Evolutionary conservation across 2,113 vertebrate species (phyloP), one percentile per base, ranked within the genome.

Genomic region (Nothobranchius furzeri): DNA sequence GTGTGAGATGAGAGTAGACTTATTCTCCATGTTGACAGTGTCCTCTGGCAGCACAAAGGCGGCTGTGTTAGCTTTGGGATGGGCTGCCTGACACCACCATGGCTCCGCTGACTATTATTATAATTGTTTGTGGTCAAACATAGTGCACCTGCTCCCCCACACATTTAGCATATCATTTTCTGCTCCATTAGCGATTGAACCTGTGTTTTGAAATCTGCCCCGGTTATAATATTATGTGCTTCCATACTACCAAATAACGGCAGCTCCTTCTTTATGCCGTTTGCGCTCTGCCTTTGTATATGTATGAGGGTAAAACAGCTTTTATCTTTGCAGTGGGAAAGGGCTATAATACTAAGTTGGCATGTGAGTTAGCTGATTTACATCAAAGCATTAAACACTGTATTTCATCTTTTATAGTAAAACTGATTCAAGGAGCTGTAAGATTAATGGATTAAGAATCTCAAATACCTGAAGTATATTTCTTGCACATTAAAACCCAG

Each of bases 111-210:
- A 45, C 67, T 13, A 59, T 75, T 62, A 65, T 75, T 66, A 6
- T 47, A 58, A 72, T 60, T 61, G 40, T 30, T 60, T 76, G 64
- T 79, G 67, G 63, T 74, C 30, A 76, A 56, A 76, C 40, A 75
- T 7, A 30, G 36, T 46, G 17, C 68, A 68, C 37, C 49, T 75
- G 68, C 53, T 66, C 42, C 76, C 40, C 54, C 47, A 64, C 45
- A 59, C 57, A 49, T 69, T 50, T 11, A 62, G 51, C 36, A 24
- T 75, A 42, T 52, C 6, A 58, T 50, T 65, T 40, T 51, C 60
- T 54, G 47, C 60, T 58, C n/a, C 15, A 37, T 70, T 47, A 68
- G 40, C n/a, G 35, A 64, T 60, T 58, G 30, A 47, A 70, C 42
- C 55, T 60, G 8, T 56, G 12, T 54, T 68, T 65, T 5, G 45